phyloP scores from a whole-genome alignment of 1,140 invertebrate genomes.

The Fopius arisanus region DNA sequence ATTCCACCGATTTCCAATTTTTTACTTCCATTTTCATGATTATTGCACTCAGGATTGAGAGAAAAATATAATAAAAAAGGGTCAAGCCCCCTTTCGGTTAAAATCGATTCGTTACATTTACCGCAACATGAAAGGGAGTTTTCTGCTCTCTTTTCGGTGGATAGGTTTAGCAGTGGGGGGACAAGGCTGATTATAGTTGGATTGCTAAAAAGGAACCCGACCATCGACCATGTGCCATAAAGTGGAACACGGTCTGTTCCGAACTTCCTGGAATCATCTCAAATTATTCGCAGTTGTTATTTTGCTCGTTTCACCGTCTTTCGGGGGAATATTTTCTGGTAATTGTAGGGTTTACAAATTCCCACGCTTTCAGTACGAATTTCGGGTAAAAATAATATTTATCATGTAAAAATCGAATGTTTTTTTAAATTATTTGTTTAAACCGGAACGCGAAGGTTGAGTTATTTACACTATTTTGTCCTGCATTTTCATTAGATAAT shows the following conservation, averaged over 20 bases:
- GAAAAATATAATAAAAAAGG: not conserved
- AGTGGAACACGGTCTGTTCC: not conserved
- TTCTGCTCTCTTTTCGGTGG: not conserved
- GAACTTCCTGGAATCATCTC: slow-evolving; percentile 7
- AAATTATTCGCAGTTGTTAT: not conserved
- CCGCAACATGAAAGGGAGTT: not conserved
- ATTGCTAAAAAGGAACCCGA: not conserved
- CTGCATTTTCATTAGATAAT: too few species aligned
- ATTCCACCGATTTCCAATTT: too few species aligned
- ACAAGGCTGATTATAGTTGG: not conserved
- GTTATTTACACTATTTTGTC: too few species aligned
- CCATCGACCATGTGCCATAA: not conserved
- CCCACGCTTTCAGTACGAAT: not conserved
- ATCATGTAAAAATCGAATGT: too few species aligned
- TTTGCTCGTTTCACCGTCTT: not conserved
- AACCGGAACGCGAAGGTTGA: too few species aligned
- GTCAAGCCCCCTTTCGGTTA: not conserved
- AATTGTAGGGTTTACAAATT: not conserved
- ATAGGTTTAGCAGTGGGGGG: not conserved
- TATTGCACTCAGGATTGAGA: too few species aligned
- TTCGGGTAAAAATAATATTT: not conserved
- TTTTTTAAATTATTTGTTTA: too few species aligned
- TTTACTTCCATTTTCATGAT: too few species aligned
- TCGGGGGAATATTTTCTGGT: not conserved
- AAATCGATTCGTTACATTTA: not conserved